Base-by-base conservation (phyloP, 2,113 vertebrate species). In the Sterna hirundo region DNA sequence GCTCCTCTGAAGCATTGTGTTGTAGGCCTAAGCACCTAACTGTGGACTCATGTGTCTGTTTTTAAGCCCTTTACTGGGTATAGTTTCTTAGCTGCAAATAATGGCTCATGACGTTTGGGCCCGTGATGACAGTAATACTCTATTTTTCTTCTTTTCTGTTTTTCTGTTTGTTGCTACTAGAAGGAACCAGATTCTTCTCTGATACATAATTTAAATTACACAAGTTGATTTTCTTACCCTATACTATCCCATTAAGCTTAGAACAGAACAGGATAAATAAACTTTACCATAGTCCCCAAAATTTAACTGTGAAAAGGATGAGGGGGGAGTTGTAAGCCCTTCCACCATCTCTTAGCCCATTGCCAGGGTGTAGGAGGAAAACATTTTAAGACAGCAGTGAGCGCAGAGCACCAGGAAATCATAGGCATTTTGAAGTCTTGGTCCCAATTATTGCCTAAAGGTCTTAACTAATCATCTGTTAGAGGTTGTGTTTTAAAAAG, bases 61-160 rank as follows among this genome's bases (percentile, higher is more conserved):
- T 75, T 65, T 49, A 71, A 18, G 13, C n/a, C 25, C 60, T 66
- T 49, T 36, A 4, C 34, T 49, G 26, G 4, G 27, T 40, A 51
- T 4, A 40, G 12, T 7, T 46, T 19, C 21, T 70, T 27, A 76
- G 21, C 42, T 81, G 20, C 47, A 81, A 62, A 40, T 22, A 60
- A 54, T 8, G 22, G 2, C 17, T 86, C 1, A 0, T 13, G 49
- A 58, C 2, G 2, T 52, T 68, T 78, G n/a, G 3, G 29, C 38
- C 26, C 7, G 1, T 34, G 27, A n/a, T 34, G 19, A 3, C 3
- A 46, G 36, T 8, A 64, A 14, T 38, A 10, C 7, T 27, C 29
- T 66, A 1, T 13, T 83, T 90, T 52, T 15, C 32, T 42, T 62
- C 29, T 42, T 58, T 85, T 65, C 23, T 83, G 0, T 86, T 86